Evolutionary conservation across 2,888 invertebrate species (phyloP).

Genomic region (Cryptocephalus moraei): DNA sequence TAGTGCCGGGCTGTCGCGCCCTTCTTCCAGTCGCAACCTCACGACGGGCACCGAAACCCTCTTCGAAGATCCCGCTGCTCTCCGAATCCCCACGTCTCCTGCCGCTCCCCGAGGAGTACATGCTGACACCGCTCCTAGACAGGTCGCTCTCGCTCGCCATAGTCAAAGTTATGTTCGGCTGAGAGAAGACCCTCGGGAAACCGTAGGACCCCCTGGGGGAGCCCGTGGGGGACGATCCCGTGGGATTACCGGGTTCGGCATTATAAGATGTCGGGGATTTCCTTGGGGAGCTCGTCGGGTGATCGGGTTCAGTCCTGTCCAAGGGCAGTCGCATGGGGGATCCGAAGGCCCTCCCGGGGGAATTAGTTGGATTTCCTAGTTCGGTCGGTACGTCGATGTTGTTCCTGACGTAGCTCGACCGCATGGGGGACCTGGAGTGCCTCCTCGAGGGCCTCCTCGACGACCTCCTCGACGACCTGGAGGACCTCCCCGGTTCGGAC

Average conservation of each 20-base stretch:
- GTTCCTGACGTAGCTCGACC: no score
- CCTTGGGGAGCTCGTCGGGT: no score
- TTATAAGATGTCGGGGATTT: no score
- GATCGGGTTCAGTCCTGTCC: no score
- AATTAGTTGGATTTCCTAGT: no score
- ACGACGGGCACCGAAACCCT: conserved; percentile 1
- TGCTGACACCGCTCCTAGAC: background rate
- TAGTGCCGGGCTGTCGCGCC: no score
- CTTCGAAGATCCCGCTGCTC: conserved; percentile 2
- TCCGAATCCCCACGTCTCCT: conserved; percentile 14
- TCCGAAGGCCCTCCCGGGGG: no score
- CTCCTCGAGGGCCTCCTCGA: background rate
- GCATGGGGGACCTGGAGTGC: no score
- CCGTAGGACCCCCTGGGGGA: background rate
- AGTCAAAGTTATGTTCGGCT: background rate
- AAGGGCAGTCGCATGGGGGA: no score
- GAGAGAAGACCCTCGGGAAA: background rate
- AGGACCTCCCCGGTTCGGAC: conserved; percentile 6
- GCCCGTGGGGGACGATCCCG: background rate
- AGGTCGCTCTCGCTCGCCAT: background rate
- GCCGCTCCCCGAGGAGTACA: conserved; percentile 5
- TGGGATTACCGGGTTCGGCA: background rate
- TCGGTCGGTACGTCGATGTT: no score
- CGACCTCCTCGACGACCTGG: background rate
- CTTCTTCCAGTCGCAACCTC: no score